Evolutionary conservation across 2,888 invertebrate genomes (phyloP), one percentile per base, ranked within the genome.

Genomic region (Heliconius aoede): DNA sequence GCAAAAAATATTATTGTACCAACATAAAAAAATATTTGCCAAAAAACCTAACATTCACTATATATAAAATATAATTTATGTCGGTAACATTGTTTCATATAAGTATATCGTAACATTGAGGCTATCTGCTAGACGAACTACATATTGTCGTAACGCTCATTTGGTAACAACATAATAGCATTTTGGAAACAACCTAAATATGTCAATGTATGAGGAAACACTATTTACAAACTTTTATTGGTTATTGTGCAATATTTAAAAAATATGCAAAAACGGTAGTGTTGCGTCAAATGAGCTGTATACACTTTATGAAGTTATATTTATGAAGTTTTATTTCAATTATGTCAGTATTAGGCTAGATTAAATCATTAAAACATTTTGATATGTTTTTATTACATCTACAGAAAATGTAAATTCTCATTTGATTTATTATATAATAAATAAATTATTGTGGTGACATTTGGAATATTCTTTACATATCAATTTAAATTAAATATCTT

Each of bases 81-180:
- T 40, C 24, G 24, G n/a, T 21, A n/a, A 36, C 32, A 36, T 64
- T 36, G 32, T 36, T 65, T 65, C 24, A 24, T 65, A 36, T 32
- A 64, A 64, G 7, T 65, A 36, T 65, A 65, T 65, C 40, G 65
- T 40, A 36, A 36, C 3, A 36, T 24, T 65, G 36, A 65, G 65
- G 65, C 64, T 64, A 64, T 64, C 65, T 8, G 3, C 24, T 24
- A 13, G 24, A 65, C 5, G 15, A 65, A 65, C 40, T 65, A 18
- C 15, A 65, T 15, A 13, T 36, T n/a, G n/a, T n/a, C n/a, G 8
- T 9, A 55, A n/a, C 55, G n/a, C n/a, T 55, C n/a, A 55, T 55
- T n/a, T 55, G 55, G n/a, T 9, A n/a, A 55, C 55, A 55, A n/a
- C 55, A 55, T 55, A 9, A 46, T 21, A 18, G 55, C 55, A 55